Base-by-base conservation (phyloP, 2,888 invertebrate species). In the Drosophila longiperda region DNA sequence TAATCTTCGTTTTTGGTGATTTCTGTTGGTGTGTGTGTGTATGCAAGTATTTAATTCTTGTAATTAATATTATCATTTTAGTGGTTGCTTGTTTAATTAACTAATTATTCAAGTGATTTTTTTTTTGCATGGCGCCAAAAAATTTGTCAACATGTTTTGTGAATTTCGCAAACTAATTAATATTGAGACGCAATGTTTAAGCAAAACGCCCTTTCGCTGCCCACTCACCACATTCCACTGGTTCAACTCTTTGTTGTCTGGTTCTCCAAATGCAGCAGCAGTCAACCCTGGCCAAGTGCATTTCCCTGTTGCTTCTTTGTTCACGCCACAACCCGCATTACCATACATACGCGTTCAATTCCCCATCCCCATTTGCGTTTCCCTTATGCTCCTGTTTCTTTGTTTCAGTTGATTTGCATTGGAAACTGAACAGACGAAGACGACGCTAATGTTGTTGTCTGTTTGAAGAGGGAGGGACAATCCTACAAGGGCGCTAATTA, bases 211-310 rank as follows among this genome's bases (percentile, higher is more conserved):
- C 23, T 9, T 7, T 23, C 15, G 23, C 32, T 29, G 20, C 23
- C n/a, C 60, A 6, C 48, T 33, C 33, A n/a, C 29, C 54, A 36
- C 33, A 59, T 33, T 26, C n/a, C 48, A 54, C n/a, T 52, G 36
- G 23, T 32, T 53, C 15, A 68, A 66, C 54, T 78, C 88, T 88
- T 82, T 82, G 82, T 82, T 82, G 88, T 82, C 82, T 82, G 82
- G 65, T 9, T 32, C n/a, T 4, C 17, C 36, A 38, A 63, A 52
- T 32, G 42, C 55, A 52, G 49, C 50, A 29, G 15, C 33, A 45
- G 38, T 42, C 48, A 42, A 55, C 69, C 33, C 53, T 55, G 64
- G 70, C 69, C 73, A 70, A 87, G 71, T 87, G 88, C 85, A 87
- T 78, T 85, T 82, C 75, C 83, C 82, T 70, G 57, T 52, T 42